Evolutionary conservation across 2,888 invertebrate species (phyloP).

Genomic region (Adelognathus sp.): DNA sequence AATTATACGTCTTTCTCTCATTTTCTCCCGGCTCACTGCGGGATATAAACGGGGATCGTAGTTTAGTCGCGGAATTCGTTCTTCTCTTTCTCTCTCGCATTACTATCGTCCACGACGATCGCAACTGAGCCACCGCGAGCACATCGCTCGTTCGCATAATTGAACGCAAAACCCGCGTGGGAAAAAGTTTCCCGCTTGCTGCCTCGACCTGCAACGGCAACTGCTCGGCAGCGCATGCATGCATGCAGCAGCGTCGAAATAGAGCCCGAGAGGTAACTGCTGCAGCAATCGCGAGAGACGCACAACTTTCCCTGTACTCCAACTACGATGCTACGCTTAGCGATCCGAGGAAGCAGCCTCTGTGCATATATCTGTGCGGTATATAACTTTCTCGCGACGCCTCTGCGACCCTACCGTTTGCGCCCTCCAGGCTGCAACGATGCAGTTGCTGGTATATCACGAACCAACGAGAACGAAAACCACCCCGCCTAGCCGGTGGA

Average conservation of each 20-base stretch:
- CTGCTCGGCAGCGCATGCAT: background rate
- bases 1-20: conserved; percentile 52
- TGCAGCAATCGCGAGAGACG: conserved; percentile 23
- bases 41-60: background rate
- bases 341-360: background rate
- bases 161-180: conserved; percentile 58
- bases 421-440: background rate
- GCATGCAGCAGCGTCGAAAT: background rate
- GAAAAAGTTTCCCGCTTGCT: conserved; percentile 55
- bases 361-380: too few relatives aligned
- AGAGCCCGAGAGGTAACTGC: background rate
- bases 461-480: background rate
- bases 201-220: background rate
- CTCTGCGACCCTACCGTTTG: background rate
- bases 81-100: background rate
- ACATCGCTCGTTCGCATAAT: conserved; percentile 50
- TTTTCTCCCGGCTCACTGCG: conserved; percentile 16
- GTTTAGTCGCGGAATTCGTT: conserved; percentile 6
- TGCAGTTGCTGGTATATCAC: background rate
- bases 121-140: conserved; percentile 14
- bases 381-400: conserved; percentile 28
- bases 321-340: background rate
- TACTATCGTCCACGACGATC: conserved; percentile 29
- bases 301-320: conserved; percentile 39
- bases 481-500: background rate